phyloP scores from a whole-genome alignment of 2,797 vertebrate genomes.

The Sebastes diploproa region DNA sequence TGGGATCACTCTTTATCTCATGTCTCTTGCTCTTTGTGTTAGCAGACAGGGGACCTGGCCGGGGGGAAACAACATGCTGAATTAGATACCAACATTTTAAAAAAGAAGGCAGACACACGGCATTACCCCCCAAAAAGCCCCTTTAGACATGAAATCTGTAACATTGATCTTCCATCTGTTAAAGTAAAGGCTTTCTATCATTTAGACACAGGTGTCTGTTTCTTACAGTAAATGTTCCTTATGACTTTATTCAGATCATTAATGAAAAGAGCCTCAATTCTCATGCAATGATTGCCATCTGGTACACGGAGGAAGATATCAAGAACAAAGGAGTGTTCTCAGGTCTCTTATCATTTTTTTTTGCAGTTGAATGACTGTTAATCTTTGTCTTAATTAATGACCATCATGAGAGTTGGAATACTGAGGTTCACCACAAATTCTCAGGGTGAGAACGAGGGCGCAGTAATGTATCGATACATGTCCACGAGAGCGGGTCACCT shows the following conservation, averaged over 20 bases:
- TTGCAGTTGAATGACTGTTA: too few species aligned
- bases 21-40: constrained; percentile 93
- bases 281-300: background rate
- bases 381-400: too few species aligned
- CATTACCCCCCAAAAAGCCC: background rate
- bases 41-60: constrained; percentile 89
- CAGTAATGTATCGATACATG: too few species aligned
- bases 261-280: background rate
- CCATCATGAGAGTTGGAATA: too few species aligned
- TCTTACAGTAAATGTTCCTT: background rate
- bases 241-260: background rate
- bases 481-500: too few species aligned
- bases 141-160: background rate
- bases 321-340: background rate
- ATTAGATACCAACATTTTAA: background rate
- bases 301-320: background rate
- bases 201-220: background rate
- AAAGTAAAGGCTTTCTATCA: background rate
- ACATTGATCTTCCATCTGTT: background rate
- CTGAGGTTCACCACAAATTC: too few species aligned
- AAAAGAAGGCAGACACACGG: background rate
- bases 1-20: constrained; percentile 95
- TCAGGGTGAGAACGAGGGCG: too few species aligned
- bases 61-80: background rate
- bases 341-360: too few species aligned